phyloP scores from a whole-genome alignment of 2,797 vertebrate species.

The Delichon dasypus region DNA sequence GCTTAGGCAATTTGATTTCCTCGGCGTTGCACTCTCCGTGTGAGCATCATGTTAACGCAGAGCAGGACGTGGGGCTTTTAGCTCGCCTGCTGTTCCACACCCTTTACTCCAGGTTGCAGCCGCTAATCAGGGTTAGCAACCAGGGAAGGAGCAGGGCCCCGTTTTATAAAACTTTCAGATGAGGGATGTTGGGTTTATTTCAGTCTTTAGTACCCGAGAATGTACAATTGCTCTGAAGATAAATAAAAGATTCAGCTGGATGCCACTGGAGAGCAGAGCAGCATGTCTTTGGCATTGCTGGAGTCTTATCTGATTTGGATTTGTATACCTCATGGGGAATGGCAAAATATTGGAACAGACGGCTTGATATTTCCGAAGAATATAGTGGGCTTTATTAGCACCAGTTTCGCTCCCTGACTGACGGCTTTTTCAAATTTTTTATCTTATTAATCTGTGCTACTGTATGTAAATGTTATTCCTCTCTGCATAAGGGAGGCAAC shows the following conservation, averaged over 20 bases:
- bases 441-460: conserved; percentile 87
- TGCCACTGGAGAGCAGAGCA: conserved; percentile 83
- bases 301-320: conserved; percentile 88
- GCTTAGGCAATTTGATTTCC: conserved; percentile 60
- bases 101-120: conserved; percentile 1
- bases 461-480: conserved; percentile 94
- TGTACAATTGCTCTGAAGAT: conserved; percentile 82
- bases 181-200: conserved; percentile 77
- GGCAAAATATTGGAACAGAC: conserved; percentile 88
- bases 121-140: conserved; percentile 52
- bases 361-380: conserved; percentile 88
- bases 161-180: conserved; percentile 76
- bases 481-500: conserved; percentile 84
- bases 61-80: conserved; percentile 28
- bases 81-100: conserved; percentile 21
- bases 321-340: conserved; percentile 86
- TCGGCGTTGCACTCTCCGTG: conserved; percentile 52
- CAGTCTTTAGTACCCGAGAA: conserved; percentile 76
- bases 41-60: conserved; percentile 32
- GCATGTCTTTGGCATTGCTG: conserved; percentile 84
- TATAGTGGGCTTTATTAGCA: conserved; percentile 87
- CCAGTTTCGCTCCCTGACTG: conserved; percentile 81
- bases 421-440: conserved; percentile 83
- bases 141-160: conserved; percentile 45
- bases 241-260: conserved; percentile 86